Evolutionary conservation across 2,888 invertebrate genomes (phyloP), one percentile per base, ranked within the genome.

Genomic region (Oxyteleia sp.): DNA sequence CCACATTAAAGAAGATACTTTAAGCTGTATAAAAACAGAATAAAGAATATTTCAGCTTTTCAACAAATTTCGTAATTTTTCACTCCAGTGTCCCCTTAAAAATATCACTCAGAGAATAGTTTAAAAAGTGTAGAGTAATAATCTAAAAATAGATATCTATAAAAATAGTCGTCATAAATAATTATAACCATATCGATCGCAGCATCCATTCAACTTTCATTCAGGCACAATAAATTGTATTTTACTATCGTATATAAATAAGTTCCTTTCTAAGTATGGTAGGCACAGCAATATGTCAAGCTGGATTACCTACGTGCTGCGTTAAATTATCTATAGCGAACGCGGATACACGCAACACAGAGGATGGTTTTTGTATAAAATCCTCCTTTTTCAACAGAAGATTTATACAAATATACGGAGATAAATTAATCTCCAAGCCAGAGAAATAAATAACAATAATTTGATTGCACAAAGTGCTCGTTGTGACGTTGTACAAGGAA

Each of bases 161-260:
- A n/a, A n/a, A n/a, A n/a, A n/a, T n/a, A 26, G 26, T 5, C n/a
- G 10, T 18, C 20, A 41, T 59, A 59, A 59, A 41, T 23, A 18
- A 41, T 26, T 13, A 26, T 2, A 43, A 43, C 3, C 43, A 45
- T 61, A 45, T 61, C 29, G 61, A 38, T 10, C 23, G 4, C 32
- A 32, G 8, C 15, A 20, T 63, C 18, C 47, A 53, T 53, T 41
- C 66, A 53, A 45, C 32, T 45, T 68, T 45, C 38, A 45, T 29
- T 11, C 13, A 11, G 7, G 47, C 4, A 38, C 29, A 57, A 57
- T 69, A 57, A 69, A 69, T 69, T 69, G 41, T 55, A 45, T 68
- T 68, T 55, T 68, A 45, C 43, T 59, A 71, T 71, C 57, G 69
- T 59, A 32, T 32, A 71, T 71, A 71, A 71, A 71, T 57, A 71